Conservation (phyloP, 1,140 invertebrate genomes). For the Trichomalopsis sarcophagae region DNA sequence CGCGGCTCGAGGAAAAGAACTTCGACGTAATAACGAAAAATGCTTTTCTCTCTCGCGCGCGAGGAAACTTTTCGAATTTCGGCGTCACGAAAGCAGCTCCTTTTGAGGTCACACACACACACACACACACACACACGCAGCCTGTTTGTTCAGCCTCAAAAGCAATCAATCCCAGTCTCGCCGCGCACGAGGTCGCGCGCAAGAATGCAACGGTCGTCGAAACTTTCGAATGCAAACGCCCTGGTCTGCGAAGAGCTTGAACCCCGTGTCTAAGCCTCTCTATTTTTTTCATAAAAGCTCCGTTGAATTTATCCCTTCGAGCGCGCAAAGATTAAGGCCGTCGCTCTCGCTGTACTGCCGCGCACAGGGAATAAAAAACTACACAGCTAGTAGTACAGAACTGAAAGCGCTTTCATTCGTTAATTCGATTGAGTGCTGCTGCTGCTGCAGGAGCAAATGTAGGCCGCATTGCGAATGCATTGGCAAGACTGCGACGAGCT, state of each 20-base stretch:
- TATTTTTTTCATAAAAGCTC: not conserved
- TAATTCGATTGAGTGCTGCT: constrained; percentile 30
- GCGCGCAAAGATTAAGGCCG: constrained; percentile 2
- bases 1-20: not conserved
- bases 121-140: not conserved
- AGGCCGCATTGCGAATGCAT: constrained; percentile 15
- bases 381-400: not conserved
- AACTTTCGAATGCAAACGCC: not conserved
- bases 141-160: not conserved
- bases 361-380: not conserved
- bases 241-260: not conserved
- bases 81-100: not conserved
- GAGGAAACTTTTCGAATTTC: not conserved
- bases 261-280: no score
- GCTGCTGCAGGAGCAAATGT: constrained; percentile 2
- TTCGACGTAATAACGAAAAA: not conserved
- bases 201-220: not conserved
- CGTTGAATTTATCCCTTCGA: not conserved
- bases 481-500: not conserved
- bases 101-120: not conserved
- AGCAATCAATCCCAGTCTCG: not conserved
- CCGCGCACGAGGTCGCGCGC: not conserved
- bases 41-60: not conserved
- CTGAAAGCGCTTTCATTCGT: constrained; percentile 8
- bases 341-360: not conserved